Evolutionary conservation across 2,797 vertebrate genomes (phyloP), one percentile per base, ranked within the genome.

Genomic region (Huso huso): DNA sequence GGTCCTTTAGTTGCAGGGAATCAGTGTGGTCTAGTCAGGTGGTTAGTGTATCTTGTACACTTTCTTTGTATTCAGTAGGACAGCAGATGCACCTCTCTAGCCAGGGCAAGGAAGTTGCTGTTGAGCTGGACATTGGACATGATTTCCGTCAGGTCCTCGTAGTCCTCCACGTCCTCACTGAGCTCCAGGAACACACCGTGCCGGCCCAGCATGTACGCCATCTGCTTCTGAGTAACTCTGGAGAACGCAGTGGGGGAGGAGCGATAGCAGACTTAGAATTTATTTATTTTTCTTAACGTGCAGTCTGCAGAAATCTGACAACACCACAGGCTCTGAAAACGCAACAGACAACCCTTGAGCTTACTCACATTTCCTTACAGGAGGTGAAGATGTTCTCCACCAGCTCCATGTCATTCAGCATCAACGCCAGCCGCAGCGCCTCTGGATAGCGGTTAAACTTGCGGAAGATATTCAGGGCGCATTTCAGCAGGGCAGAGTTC

Each of bases 71-170:
- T 5, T 37, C 37, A 37, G 37, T 37, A 37, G 37, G 37, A 5
- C 37, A 37, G 37, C 37, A 48, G 10, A 69, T 84, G 79, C 73
- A 96, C 96, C 93, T 99, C 97, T 85, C 96, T 89, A 68, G 96
- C 97, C 70, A 99, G 81, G 5, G 96, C 95, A 77, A 99, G 79
- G 79, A 99, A 99, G 81, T 99, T 99, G 82, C 95, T 98, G 78
- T 99, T 99, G 73, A 99, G 95, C 84, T 99, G 96, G 48, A 98
- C 97, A 0, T 99, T 99, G 65, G 95, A 98, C 97, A 99, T 99
- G 73, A 99, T 99, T 82, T 99, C 97, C 0, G 97, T 99, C 77
- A 99, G 82, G 78, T 99, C 96, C 73, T 99, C 97, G 0, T 95
- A 99, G 69, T 99, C 96, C 58, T 98, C 97, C 15, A 98, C 95